Evolutionary conservation across 2,113 vertebrate genomes (phyloP).

Genomic region (Globicephala melas): DNA sequence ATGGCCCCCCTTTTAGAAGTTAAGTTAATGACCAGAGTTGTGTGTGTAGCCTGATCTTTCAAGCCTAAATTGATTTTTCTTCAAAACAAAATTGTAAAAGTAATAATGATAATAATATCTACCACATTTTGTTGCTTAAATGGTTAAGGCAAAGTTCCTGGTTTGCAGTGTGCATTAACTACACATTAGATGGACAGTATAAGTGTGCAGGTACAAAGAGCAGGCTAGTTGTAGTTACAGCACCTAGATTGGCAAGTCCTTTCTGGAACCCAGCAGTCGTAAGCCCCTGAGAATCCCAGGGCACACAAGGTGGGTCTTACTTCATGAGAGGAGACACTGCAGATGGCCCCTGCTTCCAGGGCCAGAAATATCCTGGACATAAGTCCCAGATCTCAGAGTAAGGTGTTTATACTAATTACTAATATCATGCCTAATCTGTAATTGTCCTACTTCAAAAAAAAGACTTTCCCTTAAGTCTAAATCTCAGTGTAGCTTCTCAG

Average conservation of each 20-base stretch:
- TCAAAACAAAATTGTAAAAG: not conserved
- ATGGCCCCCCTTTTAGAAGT: not conserved
- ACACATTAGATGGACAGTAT: no score
- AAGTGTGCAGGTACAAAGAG: not conserved
- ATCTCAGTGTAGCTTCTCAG: not conserved
- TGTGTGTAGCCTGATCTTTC: fast-evolving
- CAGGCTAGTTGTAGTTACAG: not conserved
- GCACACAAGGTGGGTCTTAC: no score
- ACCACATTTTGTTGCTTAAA: not conserved
- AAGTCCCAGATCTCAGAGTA: not conserved
- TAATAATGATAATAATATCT: no score
- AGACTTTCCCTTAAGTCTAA: not conserved
- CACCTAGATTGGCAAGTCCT: no score
- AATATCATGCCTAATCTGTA: no score
- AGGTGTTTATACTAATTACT: not conserved
- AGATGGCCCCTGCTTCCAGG: not conserved
- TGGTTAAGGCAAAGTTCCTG: not conserved
- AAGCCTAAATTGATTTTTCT: not conserved
- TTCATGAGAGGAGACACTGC: fast-evolving
- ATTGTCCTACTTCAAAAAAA: not conserved
- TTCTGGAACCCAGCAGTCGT: no score
- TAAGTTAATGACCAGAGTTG: not conserved
- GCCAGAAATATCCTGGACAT: not conserved
- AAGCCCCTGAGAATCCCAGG: not conserved
- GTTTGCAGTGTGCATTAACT: not conserved